phyloP scores from a whole-genome alignment of 2,113 vertebrate genomes.

The Mystacornis crossleyi region DNA sequence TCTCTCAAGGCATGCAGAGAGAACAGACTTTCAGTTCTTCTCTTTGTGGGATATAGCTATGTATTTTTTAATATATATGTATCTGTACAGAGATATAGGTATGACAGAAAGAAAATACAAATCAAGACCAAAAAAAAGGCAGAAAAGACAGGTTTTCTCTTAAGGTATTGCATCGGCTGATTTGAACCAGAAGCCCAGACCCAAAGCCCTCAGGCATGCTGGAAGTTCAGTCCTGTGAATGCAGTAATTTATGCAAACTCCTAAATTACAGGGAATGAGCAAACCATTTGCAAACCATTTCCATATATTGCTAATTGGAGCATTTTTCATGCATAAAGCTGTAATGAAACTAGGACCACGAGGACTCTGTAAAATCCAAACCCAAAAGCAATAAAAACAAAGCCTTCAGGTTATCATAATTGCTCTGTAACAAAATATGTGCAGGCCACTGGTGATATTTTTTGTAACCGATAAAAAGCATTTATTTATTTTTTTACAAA shows the following conservation, averaged over 20 bases:
- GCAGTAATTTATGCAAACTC: neutral
- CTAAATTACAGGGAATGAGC: neutral
- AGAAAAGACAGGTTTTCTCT: neutral
- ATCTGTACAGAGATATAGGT: neutral
- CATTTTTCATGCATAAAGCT: neutral
- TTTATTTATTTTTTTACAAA: neutral
- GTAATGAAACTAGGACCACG: neutral
- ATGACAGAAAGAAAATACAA: neutral
- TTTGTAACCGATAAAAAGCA: neutral
- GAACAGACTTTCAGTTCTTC: neutral
- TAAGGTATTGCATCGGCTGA: neutral
- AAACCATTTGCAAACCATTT: neutral
- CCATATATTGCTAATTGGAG: neutral
- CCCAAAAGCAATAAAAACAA: neutral
- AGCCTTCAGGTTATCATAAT: neutral
- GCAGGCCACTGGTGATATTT: neutral
- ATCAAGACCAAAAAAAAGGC: neutral
- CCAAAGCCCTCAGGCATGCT: neutral
- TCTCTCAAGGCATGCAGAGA: conserved; percentile 7
- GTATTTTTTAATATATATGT: neutral
- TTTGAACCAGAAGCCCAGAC: neutral
- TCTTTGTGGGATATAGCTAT: neutral
- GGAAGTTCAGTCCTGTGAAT: neutral
- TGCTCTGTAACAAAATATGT: neutral
- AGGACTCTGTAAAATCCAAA: neutral